A percentile compares a stretch with the other conserved stretches of the same genome.
Evolutionary conservation across 2,888 invertebrate genomes (phyloP).

Genomic region (Cantharis rustica): DNA sequence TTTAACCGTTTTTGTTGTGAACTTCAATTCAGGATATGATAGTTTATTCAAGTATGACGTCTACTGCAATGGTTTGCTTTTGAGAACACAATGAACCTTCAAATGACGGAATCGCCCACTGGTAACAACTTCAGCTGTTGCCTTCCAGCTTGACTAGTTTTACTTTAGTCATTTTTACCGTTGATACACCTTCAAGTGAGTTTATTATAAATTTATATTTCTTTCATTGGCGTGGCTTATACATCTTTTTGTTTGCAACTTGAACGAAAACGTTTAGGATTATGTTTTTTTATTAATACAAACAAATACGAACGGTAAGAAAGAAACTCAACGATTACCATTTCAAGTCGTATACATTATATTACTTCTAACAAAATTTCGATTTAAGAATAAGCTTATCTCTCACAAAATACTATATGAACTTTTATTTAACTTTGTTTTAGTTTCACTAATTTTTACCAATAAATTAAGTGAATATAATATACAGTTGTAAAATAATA

Average conservation of each 20-base stretch:
- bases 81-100: conserved; percentile 7
- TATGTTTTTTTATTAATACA: not conserved
- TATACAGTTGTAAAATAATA: no score
- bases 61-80: conserved; percentile 11
- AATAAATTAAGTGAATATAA: no score
- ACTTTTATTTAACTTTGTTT: no score
- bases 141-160: not conserved
- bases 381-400: no score
- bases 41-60: conserved; percentile 20
- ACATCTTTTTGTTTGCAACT: not conserved
- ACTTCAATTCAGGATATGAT: conserved; percentile 17
- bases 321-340: no score
- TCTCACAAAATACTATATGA: no score
- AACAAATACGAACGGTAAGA: not conserved
- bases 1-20: conserved; percentile 16
- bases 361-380: no score
- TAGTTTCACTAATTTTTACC: no score
- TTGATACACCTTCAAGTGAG: no score
- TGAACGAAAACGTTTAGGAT: not conserved
- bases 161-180: not conserved
- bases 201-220: not conserved
- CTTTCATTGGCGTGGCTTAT: not conserved
- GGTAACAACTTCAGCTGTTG: not conserved
- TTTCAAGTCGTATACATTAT: not conserved
- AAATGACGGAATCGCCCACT: conserved; percentile 7